phyloP scores from a whole-genome alignment of 92 coral and sea anemone species.

The Bergia sp. region DNA sequence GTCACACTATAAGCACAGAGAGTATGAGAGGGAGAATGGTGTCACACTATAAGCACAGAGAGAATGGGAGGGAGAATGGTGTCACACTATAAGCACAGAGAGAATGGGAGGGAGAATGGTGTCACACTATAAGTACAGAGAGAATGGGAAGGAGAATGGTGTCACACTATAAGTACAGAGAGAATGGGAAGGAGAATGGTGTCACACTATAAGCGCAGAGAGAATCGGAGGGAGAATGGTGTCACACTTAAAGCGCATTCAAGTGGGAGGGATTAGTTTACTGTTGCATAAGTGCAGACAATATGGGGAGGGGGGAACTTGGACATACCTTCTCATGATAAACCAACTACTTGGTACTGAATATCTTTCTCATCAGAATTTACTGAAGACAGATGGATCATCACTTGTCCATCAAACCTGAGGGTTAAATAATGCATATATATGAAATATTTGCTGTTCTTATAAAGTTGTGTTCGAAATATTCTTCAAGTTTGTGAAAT shows the following conservation, averaged over 20 bases:
- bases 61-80: too few relatives aligned
- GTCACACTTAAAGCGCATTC: background rate
- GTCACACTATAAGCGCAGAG: too few relatives aligned
- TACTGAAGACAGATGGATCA: conserved; percentile 89
- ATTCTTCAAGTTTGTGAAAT: too few relatives aligned
- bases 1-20: too few relatives aligned
- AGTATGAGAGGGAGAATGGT: too few relatives aligned
- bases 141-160: too few relatives aligned
- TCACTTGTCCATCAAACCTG: conserved; percentile 88
- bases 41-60: too few relatives aligned
- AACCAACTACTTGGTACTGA: conserved; percentile 81
- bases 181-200: too few relatives aligned
- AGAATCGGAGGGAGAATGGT: background rate
- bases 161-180: too few relatives aligned
- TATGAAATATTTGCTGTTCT: background rate
- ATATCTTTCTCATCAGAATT: conserved; percentile 71
- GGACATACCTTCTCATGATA: conserved; percentile 81
- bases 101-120: too few relatives aligned
- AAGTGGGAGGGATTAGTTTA: background rate
- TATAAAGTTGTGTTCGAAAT: background rate
- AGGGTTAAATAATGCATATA: background rate
- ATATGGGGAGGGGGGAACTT: background rate
- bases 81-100: too few relatives aligned
- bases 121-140: too few relatives aligned
- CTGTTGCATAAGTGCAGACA: background rate